Base-by-base conservation (phyloP, 2,113 vertebrate genomes). In the Channa argus region DNA sequence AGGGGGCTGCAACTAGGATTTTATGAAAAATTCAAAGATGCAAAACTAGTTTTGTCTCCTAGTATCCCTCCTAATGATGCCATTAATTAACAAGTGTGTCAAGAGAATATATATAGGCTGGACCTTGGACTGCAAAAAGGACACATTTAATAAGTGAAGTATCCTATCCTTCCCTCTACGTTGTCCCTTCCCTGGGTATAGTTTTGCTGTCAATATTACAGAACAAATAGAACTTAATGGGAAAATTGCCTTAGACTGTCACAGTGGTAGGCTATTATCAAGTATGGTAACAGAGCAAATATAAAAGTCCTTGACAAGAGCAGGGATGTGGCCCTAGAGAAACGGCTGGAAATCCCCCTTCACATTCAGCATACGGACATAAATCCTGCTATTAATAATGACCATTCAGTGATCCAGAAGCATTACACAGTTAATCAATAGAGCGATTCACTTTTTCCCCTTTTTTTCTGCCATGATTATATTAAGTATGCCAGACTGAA, bases 41-140 rank as follows among this genome's bases (percentile, higher is more conserved):
- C 64, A 64, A 79, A 78, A 72, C 44, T 14, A 75, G 61, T 85
- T 77, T 75, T 64, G 74, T 77, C 39, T 79, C 55, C 6, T 71
- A 85, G 66, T 60, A 62, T 74, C 56, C 43, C 51, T 79, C 52
- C 53, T 85, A 86, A 88, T 78, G n/a, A 74, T 71, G 52, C 49
- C 51, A 84, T 90, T 88, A 86, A 88, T 89, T 89, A 83, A 71
- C 67, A 67, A 74, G 68, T 58, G 66, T 76, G 76, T 77, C 82
- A 49, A 68, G 9, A 77, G 64, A 85, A 77, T 66, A 77, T 70
- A 77, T 70, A 83, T 52, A 79, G 56, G 52, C 69, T 69, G 33
- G 10, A 66, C 14, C 38, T 60, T 43, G 39, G 59, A 49, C 58
- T 69, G n/a, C 47, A 71, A 72, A 38, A 69, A 84, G 64, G 64